These are phyloP conservation scores for Actenoides lindsayi DNA, from an alignment of 2,113 vertebrate genomes.

Conservation along the genomic window DNA sequence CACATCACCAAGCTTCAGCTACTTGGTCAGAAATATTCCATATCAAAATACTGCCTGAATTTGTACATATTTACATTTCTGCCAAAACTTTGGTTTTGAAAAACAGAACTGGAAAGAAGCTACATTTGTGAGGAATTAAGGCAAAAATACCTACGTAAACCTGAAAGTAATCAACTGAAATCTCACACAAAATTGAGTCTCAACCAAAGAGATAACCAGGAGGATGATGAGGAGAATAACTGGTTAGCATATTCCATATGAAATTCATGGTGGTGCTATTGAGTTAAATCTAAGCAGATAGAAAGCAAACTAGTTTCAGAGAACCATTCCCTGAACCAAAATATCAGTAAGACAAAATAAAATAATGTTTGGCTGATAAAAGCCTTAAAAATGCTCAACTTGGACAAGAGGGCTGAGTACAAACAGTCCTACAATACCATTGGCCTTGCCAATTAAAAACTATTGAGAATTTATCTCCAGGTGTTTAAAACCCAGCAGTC, in stretches of 20 bases:
- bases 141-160: background rate
- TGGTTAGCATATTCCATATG: background rate
- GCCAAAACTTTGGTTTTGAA: background rate
- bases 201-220: background rate
- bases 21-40: background rate
- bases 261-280: background rate
- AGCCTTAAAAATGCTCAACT: background rate
- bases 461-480: background rate
- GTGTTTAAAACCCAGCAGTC: background rate
- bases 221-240: background rate
- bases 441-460: background rate
- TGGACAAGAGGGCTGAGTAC: background rate
- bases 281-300: background rate
- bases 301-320: background rate
- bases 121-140: background rate
- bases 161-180: background rate
- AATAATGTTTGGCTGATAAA: fast-evolving
- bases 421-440: background rate
- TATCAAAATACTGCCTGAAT: background rate
- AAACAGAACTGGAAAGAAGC: background rate
- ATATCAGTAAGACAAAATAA: background rate
- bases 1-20: background rate
- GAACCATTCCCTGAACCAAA: background rate
- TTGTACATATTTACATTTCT: background rate
- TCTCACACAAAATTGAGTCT: background rate